Evolutionary conservation across 2,888 invertebrate genomes (phyloP).

Genomic region (Catocala sponsa): DNA sequence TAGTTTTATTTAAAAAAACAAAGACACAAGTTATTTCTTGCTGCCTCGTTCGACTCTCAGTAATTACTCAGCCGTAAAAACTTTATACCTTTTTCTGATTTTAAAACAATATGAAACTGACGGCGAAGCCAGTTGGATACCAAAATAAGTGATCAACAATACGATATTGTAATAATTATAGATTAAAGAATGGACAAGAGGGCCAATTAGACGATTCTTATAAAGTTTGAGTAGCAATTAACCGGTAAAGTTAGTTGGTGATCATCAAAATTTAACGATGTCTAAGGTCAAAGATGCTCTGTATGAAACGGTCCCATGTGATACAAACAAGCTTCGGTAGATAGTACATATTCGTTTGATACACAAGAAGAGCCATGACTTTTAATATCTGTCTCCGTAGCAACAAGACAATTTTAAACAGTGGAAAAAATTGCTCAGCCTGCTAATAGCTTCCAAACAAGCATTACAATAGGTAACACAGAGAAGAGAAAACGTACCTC

Average conservation of each 20-base stretch:
- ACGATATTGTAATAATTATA: neutral
- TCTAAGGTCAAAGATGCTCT: neutral
- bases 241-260: neutral
- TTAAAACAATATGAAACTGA: neutral
- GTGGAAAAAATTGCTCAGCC: constrained; percentile 39
- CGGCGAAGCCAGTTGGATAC: neutral
- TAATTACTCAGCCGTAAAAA: neutral
- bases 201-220: constrained; percentile 6
- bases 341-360: no score
- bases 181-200: constrained; percentile 2
- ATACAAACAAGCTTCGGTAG: no score
- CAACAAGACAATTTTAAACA: constrained; percentile 32
- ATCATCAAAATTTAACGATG: constrained; percentile 2
- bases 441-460: constrained; percentile 48
- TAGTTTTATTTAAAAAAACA: constrained; percentile 21
- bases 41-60: neutral
- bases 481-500: constrained; percentile 55
- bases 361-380: no score
- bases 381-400: constrained; percentile 27
- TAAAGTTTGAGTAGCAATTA: constrained; percentile 11
- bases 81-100: neutral
- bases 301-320: no score
- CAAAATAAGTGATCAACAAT: neutral
- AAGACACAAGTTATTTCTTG: constrained; percentile 19
- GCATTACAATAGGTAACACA: constrained; percentile 46